phyloP scores from a whole-genome alignment of 2,113 vertebrate genomes.

The Phalacrocorax aristotelis region DNA sequence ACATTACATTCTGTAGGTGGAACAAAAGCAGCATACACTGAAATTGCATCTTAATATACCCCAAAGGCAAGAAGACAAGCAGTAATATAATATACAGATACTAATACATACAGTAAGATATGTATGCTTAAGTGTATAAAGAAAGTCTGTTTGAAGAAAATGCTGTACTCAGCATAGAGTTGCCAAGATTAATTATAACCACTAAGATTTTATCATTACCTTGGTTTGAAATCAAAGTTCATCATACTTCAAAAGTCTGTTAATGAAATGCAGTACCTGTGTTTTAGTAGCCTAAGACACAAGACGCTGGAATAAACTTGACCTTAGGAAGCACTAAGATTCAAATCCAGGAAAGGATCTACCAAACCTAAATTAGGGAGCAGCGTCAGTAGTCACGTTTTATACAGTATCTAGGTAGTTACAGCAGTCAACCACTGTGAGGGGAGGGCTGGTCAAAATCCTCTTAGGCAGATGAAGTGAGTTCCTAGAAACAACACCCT shows the following conservation, averaged over 20 bases:
- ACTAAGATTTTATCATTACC: neutral
- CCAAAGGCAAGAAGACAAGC: neutral
- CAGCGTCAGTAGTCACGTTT: neutral
- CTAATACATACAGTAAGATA: neutral
- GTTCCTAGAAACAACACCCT: neutral
- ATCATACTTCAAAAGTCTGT: neutral
- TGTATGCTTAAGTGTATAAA: no score
- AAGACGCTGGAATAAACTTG: neutral
- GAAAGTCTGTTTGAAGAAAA: neutral
- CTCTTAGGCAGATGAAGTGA: neutral
- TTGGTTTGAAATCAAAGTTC: neutral
- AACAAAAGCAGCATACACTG: neutral
- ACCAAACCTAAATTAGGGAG: neutral
- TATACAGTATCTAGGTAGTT: neutral
- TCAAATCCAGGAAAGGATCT: conserved; percentile 34
- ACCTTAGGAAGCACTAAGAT: neutral
- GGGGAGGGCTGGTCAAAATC: neutral
- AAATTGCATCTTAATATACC: neutral
- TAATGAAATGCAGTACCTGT: neutral
- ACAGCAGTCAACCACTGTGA: neutral
- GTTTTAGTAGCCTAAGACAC: neutral
- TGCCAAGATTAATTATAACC: neutral
- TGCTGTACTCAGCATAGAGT: neutral
- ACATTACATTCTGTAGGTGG: neutral
- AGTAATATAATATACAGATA: neutral